Evolutionary conservation across 2,888 invertebrate species (phyloP).

Genomic region (Hypena proboscidalis): DNA sequence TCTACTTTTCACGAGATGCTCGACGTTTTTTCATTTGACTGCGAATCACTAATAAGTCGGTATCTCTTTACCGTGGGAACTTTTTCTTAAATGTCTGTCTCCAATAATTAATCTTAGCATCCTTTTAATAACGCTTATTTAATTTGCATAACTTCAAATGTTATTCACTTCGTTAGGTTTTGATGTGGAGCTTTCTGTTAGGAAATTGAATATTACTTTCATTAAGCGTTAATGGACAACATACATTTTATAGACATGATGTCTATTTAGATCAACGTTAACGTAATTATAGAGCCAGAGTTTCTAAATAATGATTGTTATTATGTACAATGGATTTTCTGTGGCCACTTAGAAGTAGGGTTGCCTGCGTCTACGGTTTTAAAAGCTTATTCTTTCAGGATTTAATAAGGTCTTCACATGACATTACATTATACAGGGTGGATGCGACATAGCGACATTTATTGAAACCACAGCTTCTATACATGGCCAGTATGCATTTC

Average conservation of each 20-base stretch:
- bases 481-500: too few species aligned
- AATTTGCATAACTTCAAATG: constrained; percentile 37
- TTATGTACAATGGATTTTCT: constrained; percentile 29
- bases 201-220: constrained; percentile 33
- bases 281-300: constrained; percentile 26
- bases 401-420: too few species aligned
- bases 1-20: too few species aligned
- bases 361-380: too few species aligned
- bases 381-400: too few species aligned
- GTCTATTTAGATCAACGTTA: constrained; percentile 23
- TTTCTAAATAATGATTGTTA: constrained; percentile 30
- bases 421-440: too few species aligned
- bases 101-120: constrained; percentile 30
- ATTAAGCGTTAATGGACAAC: constrained; percentile 14
- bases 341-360: constrained; percentile 18
- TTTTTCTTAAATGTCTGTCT: constrained; percentile 23
- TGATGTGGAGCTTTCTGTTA: constrained; percentile 35
- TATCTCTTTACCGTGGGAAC: constrained; percentile 30
- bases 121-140: constrained; percentile 28
- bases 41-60: constrained; percentile 6
- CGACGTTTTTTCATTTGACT: too few species aligned
- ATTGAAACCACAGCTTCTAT: too few species aligned
- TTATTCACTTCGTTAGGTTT: constrained; percentile 32
- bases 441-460: too few species aligned
- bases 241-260: constrained; percentile 14